phyloP scores from a whole-genome alignment of 2,888 invertebrate species.

The Tortrix viridana region DNA sequence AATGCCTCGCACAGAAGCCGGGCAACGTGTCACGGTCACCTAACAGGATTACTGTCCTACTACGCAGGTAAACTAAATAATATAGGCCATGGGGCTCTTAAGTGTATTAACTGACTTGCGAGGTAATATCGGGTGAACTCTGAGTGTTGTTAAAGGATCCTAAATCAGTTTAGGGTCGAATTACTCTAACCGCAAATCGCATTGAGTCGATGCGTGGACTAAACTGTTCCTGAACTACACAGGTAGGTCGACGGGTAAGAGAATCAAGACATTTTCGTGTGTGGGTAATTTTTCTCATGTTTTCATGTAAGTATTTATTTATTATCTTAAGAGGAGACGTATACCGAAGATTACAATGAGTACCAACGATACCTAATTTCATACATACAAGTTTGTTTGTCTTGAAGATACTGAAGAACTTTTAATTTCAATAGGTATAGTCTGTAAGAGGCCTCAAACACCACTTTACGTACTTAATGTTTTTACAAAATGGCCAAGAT shows the following conservation, averaged over 20 bases:
- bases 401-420: too few relatives aligned
- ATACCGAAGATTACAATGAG: too few relatives aligned
- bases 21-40: conserved; percentile 81
- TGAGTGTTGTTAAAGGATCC: conserved; percentile 52
- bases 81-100: conserved; percentile 56
- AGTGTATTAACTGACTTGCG: conserved; percentile 72
- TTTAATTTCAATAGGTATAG: too few relatives aligned
- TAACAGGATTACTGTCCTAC: conserved; percentile 83
- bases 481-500: too few relatives aligned
- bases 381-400: too few relatives aligned
- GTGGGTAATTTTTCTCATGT: too few relatives aligned
- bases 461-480: too few relatives aligned
- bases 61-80: conserved; percentile 73
- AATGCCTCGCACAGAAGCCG: conserved; percentile 76
- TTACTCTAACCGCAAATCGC: conserved; percentile 30
- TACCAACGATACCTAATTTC: too few relatives aligned
- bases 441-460: too few relatives aligned
- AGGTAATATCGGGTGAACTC: conserved; percentile 55
- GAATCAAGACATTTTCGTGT: background rate
- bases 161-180: conserved; percentile 40
- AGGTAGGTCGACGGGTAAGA: background rate
- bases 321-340: too few relatives aligned
- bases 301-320: too few relatives aligned
- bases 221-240: background rate
- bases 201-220: conserved; percentile 17